Percentiles rank a stretch among this genome's conserved stretches.
Conservation (phyloP, 1,140 invertebrate species). For the Meloidogyne hapla region DNA sequence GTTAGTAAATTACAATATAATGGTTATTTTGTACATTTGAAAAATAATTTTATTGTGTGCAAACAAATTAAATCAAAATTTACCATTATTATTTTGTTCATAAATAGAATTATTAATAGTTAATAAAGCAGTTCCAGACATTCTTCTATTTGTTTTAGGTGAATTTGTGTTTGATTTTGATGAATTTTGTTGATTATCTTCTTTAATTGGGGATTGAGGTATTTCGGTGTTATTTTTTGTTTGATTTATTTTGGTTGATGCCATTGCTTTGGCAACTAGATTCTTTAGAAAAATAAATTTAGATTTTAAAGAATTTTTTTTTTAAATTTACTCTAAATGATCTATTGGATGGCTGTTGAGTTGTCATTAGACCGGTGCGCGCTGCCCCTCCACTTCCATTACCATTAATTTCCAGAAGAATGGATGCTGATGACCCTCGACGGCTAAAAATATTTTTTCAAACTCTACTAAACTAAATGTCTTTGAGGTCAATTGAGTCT, state of each 20-base stretch:
- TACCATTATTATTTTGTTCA: slow-evolving; percentile 5
- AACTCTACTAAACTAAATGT: no score
- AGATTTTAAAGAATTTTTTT: no score
- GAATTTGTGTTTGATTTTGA: neutral
- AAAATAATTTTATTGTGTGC: no score
- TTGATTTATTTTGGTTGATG: neutral
- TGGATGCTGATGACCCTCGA: neutral
- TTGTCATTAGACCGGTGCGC: neutral
- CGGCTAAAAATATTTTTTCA: neutral
- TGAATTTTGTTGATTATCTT: neutral
- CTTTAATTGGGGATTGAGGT: neutral
- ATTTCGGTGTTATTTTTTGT: neutral
- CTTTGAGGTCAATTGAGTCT: neutral
- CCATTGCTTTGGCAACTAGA: neutral
- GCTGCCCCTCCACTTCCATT: neutral
- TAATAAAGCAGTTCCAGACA: neutral
- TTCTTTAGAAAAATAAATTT: no score
- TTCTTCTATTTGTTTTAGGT: neutral
- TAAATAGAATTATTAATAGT: neutral
- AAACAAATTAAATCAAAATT: no score
- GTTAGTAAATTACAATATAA: no score
- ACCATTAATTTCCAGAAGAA: neutral
- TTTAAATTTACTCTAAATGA: neutral
- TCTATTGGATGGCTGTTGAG: neutral
- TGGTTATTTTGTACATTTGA: no score